A percentile compares a stretch with the other conserved stretches of the same genome.
Conservation (phyloP, 2,797 vertebrate genomes). For the Galaxias olidus region DNA sequence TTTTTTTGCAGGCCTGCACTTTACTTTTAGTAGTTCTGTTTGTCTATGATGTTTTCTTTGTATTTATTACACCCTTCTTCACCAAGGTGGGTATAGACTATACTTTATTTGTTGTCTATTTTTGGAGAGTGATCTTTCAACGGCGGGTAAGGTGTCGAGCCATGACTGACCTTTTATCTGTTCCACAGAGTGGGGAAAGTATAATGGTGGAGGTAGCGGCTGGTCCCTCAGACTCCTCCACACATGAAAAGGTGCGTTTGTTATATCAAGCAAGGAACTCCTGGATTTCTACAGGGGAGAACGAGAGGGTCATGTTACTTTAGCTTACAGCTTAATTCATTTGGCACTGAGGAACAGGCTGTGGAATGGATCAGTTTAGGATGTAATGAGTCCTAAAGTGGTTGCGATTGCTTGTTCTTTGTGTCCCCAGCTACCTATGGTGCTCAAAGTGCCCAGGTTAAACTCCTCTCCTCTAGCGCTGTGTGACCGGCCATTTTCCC, state of each 20-base stretch:
- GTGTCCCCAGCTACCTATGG: constrained; percentile 89
- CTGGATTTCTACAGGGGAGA: too few relatives aligned
- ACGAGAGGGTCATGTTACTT: background rate
- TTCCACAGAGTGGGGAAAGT: constrained; percentile 87
- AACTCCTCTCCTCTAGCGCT: constrained; percentile 88
- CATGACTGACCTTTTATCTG: background rate
- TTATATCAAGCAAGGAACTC: background rate
- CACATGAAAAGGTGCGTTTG: constrained; percentile 87
- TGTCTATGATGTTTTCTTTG: constrained; percentile 95
- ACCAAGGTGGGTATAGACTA: constrained; percentile 80
- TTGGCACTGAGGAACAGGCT: background rate
- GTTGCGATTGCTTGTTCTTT: constrained; percentile 4
- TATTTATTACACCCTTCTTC: constrained; percentile 92
- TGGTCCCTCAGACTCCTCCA: constrained; percentile 88
- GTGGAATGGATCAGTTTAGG: too few relatives aligned
- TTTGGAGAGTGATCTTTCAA: constrained; percentile 3
- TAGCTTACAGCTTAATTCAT: background rate
- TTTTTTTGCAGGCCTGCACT: constrained; percentile 84
- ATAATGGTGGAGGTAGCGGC: constrained; percentile 98
- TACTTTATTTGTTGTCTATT: background rate
- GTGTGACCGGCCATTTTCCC: constrained; percentile 93
- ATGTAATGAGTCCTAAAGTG: too few relatives aligned
- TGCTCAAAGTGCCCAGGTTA: constrained; percentile 92
- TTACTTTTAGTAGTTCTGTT: constrained; percentile 90
- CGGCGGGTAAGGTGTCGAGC: background rate